Conservation (phyloP, 1,140 invertebrate species). For the Drosophila ficusphila region DNA sequence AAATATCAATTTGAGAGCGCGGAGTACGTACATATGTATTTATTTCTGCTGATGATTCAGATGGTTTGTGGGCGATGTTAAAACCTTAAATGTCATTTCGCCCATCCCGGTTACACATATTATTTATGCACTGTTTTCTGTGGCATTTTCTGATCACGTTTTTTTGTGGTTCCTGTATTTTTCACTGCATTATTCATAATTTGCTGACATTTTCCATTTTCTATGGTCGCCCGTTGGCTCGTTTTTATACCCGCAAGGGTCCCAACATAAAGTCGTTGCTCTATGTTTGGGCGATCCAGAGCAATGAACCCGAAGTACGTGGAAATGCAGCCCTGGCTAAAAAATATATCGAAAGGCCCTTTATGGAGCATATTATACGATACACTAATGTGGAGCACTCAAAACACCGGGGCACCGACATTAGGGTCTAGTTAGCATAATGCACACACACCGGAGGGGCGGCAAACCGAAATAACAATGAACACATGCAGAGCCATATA, state of each 20-base stretch:
- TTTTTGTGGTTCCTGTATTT: slow-evolving; percentile 25
- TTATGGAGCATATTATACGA: slow-evolving; percentile 25
- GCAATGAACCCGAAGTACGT: slow-evolving; percentile 20
- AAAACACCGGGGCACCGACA: slow-evolving; percentile 21
- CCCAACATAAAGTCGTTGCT: slow-evolving; percentile 20
- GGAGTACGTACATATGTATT: not conserved
- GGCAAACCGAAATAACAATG: slow-evolving; percentile 50
- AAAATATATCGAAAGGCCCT: slow-evolving; percentile 29
- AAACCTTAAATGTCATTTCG: slow-evolving; percentile 15
- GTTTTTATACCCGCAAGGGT: not conserved
- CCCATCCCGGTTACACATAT: slow-evolving; percentile 21
- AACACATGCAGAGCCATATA: slow-evolving; percentile 37
- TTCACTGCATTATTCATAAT: slow-evolving; percentile 47
- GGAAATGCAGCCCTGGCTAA: slow-evolving; percentile 2
- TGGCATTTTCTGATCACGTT: slow-evolving; percentile 23
- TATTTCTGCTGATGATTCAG: slow-evolving; percentile 15
- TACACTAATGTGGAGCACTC: slow-evolving; percentile 38
- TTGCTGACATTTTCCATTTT: slow-evolving; percentile 51
- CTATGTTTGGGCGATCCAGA: slow-evolving; percentile 13
- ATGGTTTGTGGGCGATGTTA: not conserved
- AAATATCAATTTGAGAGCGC: slow-evolving; percentile 5
- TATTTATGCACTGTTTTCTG: slow-evolving; percentile 32
- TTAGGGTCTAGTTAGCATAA: slow-evolving; percentile 53
- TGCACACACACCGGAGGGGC: slow-evolving; percentile 26
- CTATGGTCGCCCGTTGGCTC: slow-evolving; percentile 22